Base-by-base conservation (phyloP, 2,888 invertebrate species). In the Parnassius apollo region DNA sequence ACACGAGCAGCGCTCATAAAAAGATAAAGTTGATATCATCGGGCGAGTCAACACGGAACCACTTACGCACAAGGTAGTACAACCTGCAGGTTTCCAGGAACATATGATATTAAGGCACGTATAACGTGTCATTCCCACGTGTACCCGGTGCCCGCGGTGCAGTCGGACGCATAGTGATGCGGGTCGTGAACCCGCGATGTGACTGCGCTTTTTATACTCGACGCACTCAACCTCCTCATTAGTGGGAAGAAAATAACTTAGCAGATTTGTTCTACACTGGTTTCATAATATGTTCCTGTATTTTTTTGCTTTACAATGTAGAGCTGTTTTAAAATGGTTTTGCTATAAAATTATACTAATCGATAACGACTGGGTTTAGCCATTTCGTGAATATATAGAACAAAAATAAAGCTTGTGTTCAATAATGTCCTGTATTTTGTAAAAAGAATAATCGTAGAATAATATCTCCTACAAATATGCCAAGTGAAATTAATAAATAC, bases 101-200 rank as follows among this genome's bases (percentile, higher is more conserved):
- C 46, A n/a, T 11, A 48, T 13, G 42, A 44, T 25, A 48, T 59
- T 13, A 54, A 59, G 48, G 42, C 25, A 11, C 25, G 25, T 57
- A 48, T 25, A 45, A 48, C 12, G 46, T 35, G 56, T 61, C 35
- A 51, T 61, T 61, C 56, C 56, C 51, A 61, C 61, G 48, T 57
- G 46, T 25, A 61, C 48, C 35, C 35, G 12, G 46, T 46, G n/a
- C 46, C n/a, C 2, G 61, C 42, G 48, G 12, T 22, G 60, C 55
- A 55, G 49, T 53, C 49, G 49, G 12, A 49, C 49, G 25, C 57
- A 35, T 48, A 46, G 55, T 44, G 13, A 62, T 45, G 62, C 42
- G 59, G 62, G 62, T 51, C 59, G 59, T 63, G 62, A 63, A 55
- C 62, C 55, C 59, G 48, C 45, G 48, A 62, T 50, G 57, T 42